phyloP scores from a whole-genome alignment of 2,888 invertebrate species.

The Agrilus mali region DNA sequence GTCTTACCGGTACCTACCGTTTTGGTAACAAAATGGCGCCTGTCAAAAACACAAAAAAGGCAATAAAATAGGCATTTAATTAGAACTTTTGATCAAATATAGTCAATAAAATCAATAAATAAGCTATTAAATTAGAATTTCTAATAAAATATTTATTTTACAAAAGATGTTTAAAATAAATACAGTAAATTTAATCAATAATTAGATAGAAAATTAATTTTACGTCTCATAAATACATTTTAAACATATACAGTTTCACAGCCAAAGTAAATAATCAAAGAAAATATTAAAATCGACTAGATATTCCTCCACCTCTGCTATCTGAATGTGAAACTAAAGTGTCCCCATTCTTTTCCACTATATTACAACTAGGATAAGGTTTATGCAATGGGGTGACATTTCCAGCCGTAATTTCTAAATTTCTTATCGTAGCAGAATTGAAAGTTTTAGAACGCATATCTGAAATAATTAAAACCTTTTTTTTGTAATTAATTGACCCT shows the following conservation, averaged over 20 bases:
- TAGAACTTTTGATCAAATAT: too few relatives aligned
- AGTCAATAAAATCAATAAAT: too few relatives aligned
- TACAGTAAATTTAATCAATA: too few relatives aligned
- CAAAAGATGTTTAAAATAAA: too few relatives aligned
- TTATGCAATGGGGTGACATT: slow-evolving; percentile 23
- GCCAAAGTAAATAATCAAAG: neutral
- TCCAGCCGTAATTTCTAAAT: slow-evolving; percentile 20
- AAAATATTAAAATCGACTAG: slow-evolving; percentile 44
- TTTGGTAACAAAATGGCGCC: too few relatives aligned
- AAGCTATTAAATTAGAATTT: too few relatives aligned
- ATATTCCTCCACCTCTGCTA: slow-evolving; percentile 57
- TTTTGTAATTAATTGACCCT: neutral
- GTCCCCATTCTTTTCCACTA: slow-evolving; percentile 52
- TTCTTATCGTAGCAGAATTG: slow-evolving; percentile 22
- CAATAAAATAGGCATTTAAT: too few relatives aligned
- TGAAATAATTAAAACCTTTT: slow-evolving; percentile 12
- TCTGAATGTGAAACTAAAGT: slow-evolving; percentile 56
- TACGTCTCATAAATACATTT: neutral
- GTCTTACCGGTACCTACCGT: too few relatives aligned
- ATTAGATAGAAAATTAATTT: too few relatives aligned
- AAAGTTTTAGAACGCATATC: slow-evolving; percentile 28
- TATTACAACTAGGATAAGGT: slow-evolving; percentile 50
- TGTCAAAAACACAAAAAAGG: too few relatives aligned
- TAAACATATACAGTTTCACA: neutral
- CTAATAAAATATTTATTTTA: too few relatives aligned